A percentile compares a stretch with the other conserved stretches of the same genome.
Evolutionary conservation across 2,797 vertebrate genomes (phyloP).

Genomic region (Coranthus polyacanthus): DNA sequence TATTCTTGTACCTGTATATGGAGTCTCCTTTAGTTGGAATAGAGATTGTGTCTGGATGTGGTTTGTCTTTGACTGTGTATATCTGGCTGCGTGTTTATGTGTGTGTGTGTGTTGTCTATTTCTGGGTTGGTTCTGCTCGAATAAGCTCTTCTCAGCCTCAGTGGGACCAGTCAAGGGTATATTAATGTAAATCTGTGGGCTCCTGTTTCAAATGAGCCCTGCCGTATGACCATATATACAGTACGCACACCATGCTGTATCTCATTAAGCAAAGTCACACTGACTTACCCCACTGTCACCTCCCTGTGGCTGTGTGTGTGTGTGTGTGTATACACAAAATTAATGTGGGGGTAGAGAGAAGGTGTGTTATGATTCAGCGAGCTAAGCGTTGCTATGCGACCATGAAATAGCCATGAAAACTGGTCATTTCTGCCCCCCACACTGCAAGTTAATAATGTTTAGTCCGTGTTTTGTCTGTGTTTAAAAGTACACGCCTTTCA

Average conservation of each 20-base stretch:
- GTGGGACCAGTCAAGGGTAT: slow-evolving; percentile 58
- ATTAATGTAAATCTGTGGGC: slow-evolving; percentile 71
- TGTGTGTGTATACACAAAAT: slow-evolving; percentile 14
- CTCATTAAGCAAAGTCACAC: slow-evolving; percentile 73
- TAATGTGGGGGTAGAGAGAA: slow-evolving; percentile 17
- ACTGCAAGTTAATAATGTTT: slow-evolving; percentile 45
- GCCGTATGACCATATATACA: slow-evolving; percentile 45
- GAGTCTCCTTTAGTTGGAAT: slow-evolving; percentile 44
- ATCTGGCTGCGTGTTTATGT: background rate
- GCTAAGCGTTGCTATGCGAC: slow-evolving; percentile 63
- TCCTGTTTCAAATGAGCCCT: slow-evolving; percentile 66
- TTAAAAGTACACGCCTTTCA: slow-evolving; percentile 32
- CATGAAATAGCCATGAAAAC: slow-evolving; percentile 28
- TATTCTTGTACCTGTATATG: slow-evolving; percentile 4
- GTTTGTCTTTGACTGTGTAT: background rate
- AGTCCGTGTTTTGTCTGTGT: slow-evolving; percentile 36
- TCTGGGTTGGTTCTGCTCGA: slow-evolving; percentile 56
- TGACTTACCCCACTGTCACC: slow-evolving; percentile 62
- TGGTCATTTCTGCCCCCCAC: slow-evolving; percentile 34
- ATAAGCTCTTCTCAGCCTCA: slow-evolving; percentile 47
- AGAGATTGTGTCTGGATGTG: slow-evolving; percentile 8
- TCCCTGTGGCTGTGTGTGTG: slow-evolving; percentile 24
- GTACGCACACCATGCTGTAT: slow-evolving; percentile 54
- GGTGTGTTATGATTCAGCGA: slow-evolving; percentile 36
- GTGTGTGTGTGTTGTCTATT: slow-evolving; percentile 35